These are phyloP conservation scores for Neodontobutis hainanensis DNA, from an alignment of 2,113 vertebrate species.

Conservation along the genomic window DNA sequence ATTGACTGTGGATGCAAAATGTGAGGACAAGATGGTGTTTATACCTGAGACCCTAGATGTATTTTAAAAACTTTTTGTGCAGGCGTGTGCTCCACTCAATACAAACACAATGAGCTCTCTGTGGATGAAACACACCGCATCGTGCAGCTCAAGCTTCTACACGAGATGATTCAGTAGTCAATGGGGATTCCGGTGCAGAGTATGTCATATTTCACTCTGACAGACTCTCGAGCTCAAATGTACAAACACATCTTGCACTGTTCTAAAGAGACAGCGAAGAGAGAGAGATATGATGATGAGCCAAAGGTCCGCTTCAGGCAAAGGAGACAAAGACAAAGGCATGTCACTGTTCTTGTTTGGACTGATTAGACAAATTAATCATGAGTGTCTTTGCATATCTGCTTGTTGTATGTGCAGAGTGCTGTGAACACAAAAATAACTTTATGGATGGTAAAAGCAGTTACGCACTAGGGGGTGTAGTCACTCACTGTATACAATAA, in stretches of 20 bases:
- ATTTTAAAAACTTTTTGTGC: neutral
- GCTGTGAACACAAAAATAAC: neutral
- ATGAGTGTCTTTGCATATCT: neutral
- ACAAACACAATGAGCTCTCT: slow-evolving; percentile 56
- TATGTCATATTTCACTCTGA: slow-evolving; percentile 61
- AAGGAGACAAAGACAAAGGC: slow-evolving; percentile 13
- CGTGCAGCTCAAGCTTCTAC: slow-evolving; percentile 22
- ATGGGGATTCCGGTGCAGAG: slow-evolving; percentile 53
- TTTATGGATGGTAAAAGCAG: slow-evolving; percentile 2
- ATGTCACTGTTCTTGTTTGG: slow-evolving; percentile 8
- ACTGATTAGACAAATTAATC: slow-evolving; percentile 26
- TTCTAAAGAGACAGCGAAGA: slow-evolving; percentile 3
- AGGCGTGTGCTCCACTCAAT: neutral
- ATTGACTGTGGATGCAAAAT: too few relatives aligned
- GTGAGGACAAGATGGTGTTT: neutral
- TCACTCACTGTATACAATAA: slow-evolving; percentile 17
- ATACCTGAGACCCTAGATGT: neutral
- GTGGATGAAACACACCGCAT: slow-evolving; percentile 32
- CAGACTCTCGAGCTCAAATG: slow-evolving; percentile 12
- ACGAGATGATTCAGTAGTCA: slow-evolving; percentile 51
- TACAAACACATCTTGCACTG: slow-evolving; percentile 15
- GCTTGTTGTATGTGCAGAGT: neutral
- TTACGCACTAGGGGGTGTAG: slow-evolving; percentile 14
- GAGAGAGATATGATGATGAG: slow-evolving; percentile 28
- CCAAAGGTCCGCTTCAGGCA: slow-evolving; percentile 16